phyloP scores from a whole-genome alignment of 2,888 invertebrate species.

The Coremacera marginata region DNA sequence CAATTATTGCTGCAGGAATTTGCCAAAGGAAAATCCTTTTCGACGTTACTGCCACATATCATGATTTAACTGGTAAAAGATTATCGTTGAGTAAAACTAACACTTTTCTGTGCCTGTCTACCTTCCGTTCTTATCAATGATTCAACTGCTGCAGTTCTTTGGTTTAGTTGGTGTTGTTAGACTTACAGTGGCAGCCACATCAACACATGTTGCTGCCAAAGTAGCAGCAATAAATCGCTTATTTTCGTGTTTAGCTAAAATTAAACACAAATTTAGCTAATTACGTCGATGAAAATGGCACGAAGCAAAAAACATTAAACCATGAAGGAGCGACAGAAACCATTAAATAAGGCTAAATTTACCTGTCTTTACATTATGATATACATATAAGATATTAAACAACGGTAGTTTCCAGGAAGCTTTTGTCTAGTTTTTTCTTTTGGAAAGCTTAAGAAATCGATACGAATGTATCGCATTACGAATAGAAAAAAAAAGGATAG shows the following conservation, averaged over 20 bases:
- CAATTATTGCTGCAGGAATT: neutral
- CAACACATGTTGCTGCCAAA: neutral
- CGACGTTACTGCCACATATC: neutral
- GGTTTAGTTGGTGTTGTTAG: neutral
- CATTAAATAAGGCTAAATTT: neutral
- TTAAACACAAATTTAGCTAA: slow-evolving; percentile 21
- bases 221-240: slow-evolving; percentile 17
- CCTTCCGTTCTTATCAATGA: neutral
- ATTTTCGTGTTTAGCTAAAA: slow-evolving; percentile 18
- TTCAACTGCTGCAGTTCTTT: neutral
- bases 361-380: neutral
- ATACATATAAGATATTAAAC: neutral
- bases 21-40: neutral
- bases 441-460: too few relatives aligned
- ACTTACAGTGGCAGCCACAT: neutral
- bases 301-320: too few relatives aligned
- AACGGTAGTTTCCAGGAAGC: neutral
- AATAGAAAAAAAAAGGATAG: too few relatives aligned
- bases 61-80: slow-evolving; percentile 14
- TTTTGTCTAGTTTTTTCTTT: neutral
- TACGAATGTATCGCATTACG: too few relatives aligned
- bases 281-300: slow-evolving; percentile 6
- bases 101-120: neutral
- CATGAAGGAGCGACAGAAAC: neutral
- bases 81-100: slow-evolving; percentile 13